Conservation (phyloP, 2,888 invertebrate genomes). For the Eledona agricola region DNA sequence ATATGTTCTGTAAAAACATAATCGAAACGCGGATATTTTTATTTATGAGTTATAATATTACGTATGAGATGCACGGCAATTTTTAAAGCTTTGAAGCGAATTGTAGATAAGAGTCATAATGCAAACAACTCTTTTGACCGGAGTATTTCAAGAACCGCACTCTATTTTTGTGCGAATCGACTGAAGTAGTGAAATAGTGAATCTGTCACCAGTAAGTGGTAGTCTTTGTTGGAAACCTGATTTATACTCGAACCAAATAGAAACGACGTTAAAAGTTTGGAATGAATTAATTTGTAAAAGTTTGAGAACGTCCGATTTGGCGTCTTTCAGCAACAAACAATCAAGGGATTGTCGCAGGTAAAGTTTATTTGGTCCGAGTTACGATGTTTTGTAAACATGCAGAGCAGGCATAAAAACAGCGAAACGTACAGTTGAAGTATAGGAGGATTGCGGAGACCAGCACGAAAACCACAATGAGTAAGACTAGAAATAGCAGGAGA, state of each 20-base stretch:
- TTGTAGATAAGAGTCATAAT: constrained; percentile 25
- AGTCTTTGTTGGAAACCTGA: too few relatives aligned
- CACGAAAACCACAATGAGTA: constrained; percentile 68
- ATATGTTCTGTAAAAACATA: too few relatives aligned
- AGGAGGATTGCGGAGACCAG: constrained; percentile 69
- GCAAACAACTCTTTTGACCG: constrained; percentile 31
- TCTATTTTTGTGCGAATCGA: too few relatives aligned
- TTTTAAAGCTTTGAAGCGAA: constrained; percentile 25
- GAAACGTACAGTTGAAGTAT: constrained; percentile 70
- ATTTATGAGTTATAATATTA: constrained; percentile 35
- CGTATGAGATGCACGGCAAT: constrained; percentile 20
- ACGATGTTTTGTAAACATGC: constrained; percentile 24
- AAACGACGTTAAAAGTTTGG: too few relatives aligned
- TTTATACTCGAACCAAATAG: too few relatives aligned
- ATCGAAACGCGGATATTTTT: constrained; percentile 27
- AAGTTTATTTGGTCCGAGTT: too few relatives aligned
- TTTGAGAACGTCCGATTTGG: too few relatives aligned
- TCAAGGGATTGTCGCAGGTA: too few relatives aligned
- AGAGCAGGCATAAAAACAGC: constrained; percentile 28
- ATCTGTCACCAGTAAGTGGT: too few relatives aligned
- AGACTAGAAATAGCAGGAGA: constrained; percentile 66
- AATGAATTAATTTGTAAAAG: too few relatives aligned
- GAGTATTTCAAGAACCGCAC: constrained; percentile 12
- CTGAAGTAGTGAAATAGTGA: too few relatives aligned
- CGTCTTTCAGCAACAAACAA: too few relatives aligned